Percentiles rank a stretch among this genome's conserved stretches.
Conservation (phyloP, 2,113 vertebrate species). For the Rallus limicola region DNA sequence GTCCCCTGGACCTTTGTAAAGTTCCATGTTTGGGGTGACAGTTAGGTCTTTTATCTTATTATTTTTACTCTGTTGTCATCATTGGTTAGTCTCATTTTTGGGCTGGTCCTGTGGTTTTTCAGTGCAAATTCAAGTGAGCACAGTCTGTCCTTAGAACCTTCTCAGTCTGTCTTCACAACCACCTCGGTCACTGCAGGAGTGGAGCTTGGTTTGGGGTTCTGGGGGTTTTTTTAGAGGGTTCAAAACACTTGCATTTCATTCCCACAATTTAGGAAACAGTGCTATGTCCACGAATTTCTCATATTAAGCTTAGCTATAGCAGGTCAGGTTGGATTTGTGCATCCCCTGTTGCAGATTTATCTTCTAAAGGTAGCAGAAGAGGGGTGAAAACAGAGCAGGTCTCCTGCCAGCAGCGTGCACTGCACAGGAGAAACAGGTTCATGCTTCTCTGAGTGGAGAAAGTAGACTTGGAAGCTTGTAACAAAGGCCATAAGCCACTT, state of each 20-base stretch:
- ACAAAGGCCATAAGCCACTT: not conserved
- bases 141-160: not conserved
- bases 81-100: not conserved
- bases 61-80: not conserved
- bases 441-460: not conserved
- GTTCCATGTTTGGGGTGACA: not conserved
- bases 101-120: not conserved
- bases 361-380: not conserved
- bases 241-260: not conserved
- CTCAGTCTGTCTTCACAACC: not conserved
- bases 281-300: accelerated
- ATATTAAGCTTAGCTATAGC: not conserved
- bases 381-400: not conserved
- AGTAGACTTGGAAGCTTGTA: not conserved
- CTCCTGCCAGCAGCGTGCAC: not conserved
- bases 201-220: not conserved
- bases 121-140: not conserved
- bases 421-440: not conserved
- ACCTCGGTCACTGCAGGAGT: accelerated
- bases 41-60: not conserved
- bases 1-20: not conserved
- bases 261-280: not conserved
- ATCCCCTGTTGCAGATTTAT: not conserved
- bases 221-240: not conserved
- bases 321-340: not conserved